Base-by-base conservation (phyloP, 2,888 invertebrate species). In the Synanthedon vespiformis region DNA sequence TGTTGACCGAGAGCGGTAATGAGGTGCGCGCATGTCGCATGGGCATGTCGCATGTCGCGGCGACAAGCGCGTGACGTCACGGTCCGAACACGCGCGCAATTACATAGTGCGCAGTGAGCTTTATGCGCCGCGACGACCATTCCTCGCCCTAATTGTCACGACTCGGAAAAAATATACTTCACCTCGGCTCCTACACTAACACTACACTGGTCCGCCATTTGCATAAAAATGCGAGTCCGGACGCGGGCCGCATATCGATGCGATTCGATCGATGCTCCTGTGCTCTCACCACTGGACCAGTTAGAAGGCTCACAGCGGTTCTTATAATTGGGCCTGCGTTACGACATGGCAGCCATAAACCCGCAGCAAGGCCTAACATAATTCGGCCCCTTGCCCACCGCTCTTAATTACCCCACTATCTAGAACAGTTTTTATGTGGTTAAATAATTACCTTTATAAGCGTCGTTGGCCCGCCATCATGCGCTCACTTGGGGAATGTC, bases 241-340 rank as follows among this genome's bases (percentile, higher is more conserved):
- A 44, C 44, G n/a, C 44, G 13, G 2, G 8, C n/a, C 4, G 44
- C 44, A 44, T 44, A 14, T 34, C 34, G 34, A 34, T 34, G 8
- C 34, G 34, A 34, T 34, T 13, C 44, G 44, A 6, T 13, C 44
- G n/a, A 44, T 13, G n/a, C 13, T 44, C 44, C 13, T 44, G 44
- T 57, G 62, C 57, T 56, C 60, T 58, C 53, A 34, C 6, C 58
- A 59, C 56, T 61, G 63, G 58, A 62, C 65, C 63, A 63, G 52
- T 63, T 65, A 63, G 67, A 77, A 77, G 77, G 77, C 71, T 64
- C 63, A 56, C 61, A 34, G 34, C 58, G 68, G 66, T 70, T 68
- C 64, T 65, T 69, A 63, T 76, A 73, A 74, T 74, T 73, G 72
- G 71, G 62, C 63, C 61, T 60, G 58, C 58, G 61, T 70, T 67